Evolutionary conservation across 2,113 vertebrate species (phyloP).

Genomic region (Osmerus eperlanus): DNA sequence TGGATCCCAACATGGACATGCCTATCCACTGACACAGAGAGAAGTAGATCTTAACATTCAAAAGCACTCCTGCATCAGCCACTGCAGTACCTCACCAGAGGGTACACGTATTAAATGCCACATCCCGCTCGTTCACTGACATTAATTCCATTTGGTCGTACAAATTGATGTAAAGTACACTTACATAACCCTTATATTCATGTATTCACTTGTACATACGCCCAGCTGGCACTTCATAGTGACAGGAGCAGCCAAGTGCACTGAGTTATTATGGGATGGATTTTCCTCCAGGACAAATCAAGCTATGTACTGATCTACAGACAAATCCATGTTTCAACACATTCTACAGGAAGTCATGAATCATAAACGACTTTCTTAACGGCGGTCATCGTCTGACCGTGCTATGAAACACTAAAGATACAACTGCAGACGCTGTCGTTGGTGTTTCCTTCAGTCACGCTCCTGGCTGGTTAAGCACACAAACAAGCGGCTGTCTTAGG

Average conservation of each 20-base stretch:
- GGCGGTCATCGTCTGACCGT: no score
- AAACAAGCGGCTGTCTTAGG: no score
- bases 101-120: no score
- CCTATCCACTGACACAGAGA: background rate
- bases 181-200: background rate
- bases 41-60: background rate
- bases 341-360: no score
- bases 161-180: background rate
- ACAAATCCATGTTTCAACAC: no score
- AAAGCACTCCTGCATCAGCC: background rate
- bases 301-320: no score
- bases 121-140: background rate
- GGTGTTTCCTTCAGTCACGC: no score
- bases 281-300: background rate
- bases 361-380: no score
- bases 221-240: background rate
- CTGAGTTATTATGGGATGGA: background rate
- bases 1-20: background rate
- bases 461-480: no score
- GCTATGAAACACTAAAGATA: no score
- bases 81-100: background rate
- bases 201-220: constrained; percentile 10
- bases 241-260: background rate
- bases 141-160: background rate
- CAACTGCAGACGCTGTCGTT: no score